Percentiles rank a stretch among this genome's conserved stretches.
Evolutionary conservation across 2,888 invertebrate genomes (phyloP).

Genomic region (Drosophila formosana): DNA sequence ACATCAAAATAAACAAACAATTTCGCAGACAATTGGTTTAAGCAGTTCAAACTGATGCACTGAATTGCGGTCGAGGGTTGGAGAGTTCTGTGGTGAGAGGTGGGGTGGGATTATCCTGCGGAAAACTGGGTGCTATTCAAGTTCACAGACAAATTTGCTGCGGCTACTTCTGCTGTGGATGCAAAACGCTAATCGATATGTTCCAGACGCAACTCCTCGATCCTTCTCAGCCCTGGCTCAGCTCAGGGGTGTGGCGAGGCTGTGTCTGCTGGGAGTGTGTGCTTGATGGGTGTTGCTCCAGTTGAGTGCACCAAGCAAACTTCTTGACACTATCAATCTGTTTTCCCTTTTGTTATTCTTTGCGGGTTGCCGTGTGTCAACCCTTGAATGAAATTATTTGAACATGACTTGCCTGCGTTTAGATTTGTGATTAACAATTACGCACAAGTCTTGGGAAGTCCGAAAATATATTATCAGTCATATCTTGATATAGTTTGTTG

Average conservation of each 20-base stretch:
- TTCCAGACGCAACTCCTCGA: conserved; percentile 67
- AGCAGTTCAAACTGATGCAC: conserved; percentile 55
- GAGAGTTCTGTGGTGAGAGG: conserved; percentile 7
- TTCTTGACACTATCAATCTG: conserved; percentile 71
- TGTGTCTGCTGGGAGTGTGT: conserved; percentile 24
- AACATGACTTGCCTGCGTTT: conserved; percentile 25
- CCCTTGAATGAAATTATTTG: conserved; percentile 46
- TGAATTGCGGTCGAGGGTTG: conserved; percentile 57
- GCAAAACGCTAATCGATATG: conserved; percentile 78
- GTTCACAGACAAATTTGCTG: conserved; percentile 52
- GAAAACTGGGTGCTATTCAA: conserved; percentile 48
- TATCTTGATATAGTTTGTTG: background rate
- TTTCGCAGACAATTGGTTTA: conserved; percentile 74
- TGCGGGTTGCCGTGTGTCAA: conserved; percentile 45
- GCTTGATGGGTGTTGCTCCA: conserved; percentile 55
- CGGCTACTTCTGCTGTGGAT: conserved; percentile 56
- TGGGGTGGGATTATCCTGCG: conserved; percentile 66
- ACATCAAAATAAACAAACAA: conserved; percentile 79
- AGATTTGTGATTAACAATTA: conserved; percentile 38
- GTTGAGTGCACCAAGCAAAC: conserved; percentile 47
- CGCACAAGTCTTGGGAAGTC: conserved; percentile 23
- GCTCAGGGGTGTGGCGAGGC: conserved; percentile 13
- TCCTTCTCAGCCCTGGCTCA: conserved; percentile 6
- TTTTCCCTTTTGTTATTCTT: conserved; percentile 31
- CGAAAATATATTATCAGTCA: background rate